Evolutionary conservation across 2,797 vertebrate species (phyloP), one percentile per base, ranked within the genome.

Genomic region (Melanotaenia trifasciata): DNA sequence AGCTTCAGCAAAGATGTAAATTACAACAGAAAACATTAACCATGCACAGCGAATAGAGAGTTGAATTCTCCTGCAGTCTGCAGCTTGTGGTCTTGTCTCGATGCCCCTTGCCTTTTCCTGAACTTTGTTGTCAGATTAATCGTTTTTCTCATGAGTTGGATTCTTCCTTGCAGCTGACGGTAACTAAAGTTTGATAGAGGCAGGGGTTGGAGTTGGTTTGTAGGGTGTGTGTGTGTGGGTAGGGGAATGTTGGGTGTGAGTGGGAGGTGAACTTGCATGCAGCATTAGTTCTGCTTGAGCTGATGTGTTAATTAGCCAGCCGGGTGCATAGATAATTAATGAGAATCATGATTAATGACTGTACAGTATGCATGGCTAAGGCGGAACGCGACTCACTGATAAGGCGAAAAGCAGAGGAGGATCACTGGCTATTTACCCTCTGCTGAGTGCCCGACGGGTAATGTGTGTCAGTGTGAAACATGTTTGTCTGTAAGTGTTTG

Each of bases 301-400:
- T 94, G 92, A 95, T 92, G 92, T 92, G 91, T 93, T 94, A 94
- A 95, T 95, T 94, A 95, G 89, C 84, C 84, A 90, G 89, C 90
- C 85, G 82, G 86, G 87, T 72, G 89, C 87, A 86, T 89, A 87
- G 92, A 94, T 94, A 93, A 94, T 94, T 92, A 93, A 94, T 91
- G 91, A 93, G 92, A 92, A 91, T 90, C 91, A 90, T 93, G 92
- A 94, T 94, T 93, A 94, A 94, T 93, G 91, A 92, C 86, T 85
- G 80, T 85, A 93, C 84, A 87, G 88, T 87, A 84, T 80, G 89
- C 84, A 81, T 57, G 83, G 89, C 80, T 82, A 84, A 90, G 90
- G 87, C 78, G 54, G 84, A 88, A 85, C 85, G 70, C 76, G 26
- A 53, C 83, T 81, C 79, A 10, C 78, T 86, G 89, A 86, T 91